These are phyloP conservation scores for Lithobates pipiens DNA, from an alignment of 2,797 vertebrate species.

Conservation along the genomic window DNA sequence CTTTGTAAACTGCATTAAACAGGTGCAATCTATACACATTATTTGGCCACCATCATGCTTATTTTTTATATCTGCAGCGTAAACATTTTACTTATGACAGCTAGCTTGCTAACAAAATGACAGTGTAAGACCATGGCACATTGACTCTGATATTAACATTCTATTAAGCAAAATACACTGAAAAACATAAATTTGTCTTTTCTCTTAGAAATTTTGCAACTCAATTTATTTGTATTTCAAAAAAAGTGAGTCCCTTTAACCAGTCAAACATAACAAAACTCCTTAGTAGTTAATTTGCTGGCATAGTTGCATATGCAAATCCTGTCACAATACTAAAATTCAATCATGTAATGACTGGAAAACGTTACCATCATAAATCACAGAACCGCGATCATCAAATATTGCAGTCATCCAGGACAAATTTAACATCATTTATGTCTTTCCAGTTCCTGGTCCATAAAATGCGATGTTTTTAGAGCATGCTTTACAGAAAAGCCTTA, in stretches of 20 bases:
- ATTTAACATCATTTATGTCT: constrained; percentile 81
- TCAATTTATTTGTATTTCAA: constrained; percentile 72
- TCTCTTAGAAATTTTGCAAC: not conserved
- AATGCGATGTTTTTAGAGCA: constrained; percentile 78
- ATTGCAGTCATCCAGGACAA: constrained; percentile 93
- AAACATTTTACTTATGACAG: not conserved
- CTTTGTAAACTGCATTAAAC: too few relatives aligned
- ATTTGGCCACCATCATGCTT: too few relatives aligned
- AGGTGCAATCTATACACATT: too few relatives aligned
- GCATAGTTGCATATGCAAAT: constrained; percentile 97
- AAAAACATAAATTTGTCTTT: too few relatives aligned
- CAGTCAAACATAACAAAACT: constrained; percentile 89
- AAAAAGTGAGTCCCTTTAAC: constrained; percentile 80
- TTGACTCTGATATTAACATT: not conserved
- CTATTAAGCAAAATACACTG: too few relatives aligned
- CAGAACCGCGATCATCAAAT: constrained; percentile 90
- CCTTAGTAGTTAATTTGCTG: constrained; percentile 89
- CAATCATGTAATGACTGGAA: constrained; percentile 92
- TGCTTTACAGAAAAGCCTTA: constrained; percentile 78
- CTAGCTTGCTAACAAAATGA: not conserved
- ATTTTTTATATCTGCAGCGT: not conserved
- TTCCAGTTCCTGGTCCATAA: constrained; percentile 79
- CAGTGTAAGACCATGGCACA: not conserved
- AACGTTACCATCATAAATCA: constrained; percentile 92
- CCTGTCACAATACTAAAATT: constrained; percentile 87